Percentiles rank a stretch among this genome's conserved stretches.
Evolutionary conservation across 2,888 invertebrate species (phyloP).

Genomic region (Brachylomia viminalis): DNA sequence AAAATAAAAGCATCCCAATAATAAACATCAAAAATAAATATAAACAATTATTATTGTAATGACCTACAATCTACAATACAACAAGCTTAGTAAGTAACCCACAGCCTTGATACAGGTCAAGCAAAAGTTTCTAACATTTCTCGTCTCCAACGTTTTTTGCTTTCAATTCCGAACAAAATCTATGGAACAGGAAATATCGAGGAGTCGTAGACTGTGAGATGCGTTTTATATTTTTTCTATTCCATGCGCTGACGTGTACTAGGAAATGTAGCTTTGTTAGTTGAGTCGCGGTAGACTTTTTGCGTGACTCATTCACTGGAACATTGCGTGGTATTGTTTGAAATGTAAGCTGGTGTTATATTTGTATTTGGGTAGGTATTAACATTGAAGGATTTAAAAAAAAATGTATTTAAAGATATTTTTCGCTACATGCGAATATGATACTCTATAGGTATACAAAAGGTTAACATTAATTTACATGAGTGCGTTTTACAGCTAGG

Average conservation of each 20-base stretch:
- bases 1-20: not conserved
- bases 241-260: constrained; percentile 37
- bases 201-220: constrained; percentile 40
- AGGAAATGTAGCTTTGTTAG: constrained; percentile 50
- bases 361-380: not conserved
- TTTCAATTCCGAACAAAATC: constrained; percentile 14
- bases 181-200: constrained; percentile 46
- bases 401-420: too few species aligned
- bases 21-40: not conserved
- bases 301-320: constrained; percentile 38
- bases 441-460: too few species aligned
- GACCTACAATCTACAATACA: not conserved
- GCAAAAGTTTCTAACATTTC: constrained; percentile 21
- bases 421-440: too few species aligned
- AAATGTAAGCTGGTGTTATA: not conserved
- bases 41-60: not conserved
- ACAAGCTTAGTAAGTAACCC: not conserved
- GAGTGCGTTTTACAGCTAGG: too few species aligned
- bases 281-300: constrained; percentile 37
- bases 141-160: constrained; percentile 12
- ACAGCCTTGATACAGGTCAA: constrained; percentile 25
- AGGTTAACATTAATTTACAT: too few species aligned
- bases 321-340: constrained; percentile 9
- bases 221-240: constrained; percentile 45
- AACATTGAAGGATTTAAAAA: not conserved